Evolutionary conservation across 2,888 invertebrate genomes (phyloP).

Genomic region (Nycteola revayana): DNA sequence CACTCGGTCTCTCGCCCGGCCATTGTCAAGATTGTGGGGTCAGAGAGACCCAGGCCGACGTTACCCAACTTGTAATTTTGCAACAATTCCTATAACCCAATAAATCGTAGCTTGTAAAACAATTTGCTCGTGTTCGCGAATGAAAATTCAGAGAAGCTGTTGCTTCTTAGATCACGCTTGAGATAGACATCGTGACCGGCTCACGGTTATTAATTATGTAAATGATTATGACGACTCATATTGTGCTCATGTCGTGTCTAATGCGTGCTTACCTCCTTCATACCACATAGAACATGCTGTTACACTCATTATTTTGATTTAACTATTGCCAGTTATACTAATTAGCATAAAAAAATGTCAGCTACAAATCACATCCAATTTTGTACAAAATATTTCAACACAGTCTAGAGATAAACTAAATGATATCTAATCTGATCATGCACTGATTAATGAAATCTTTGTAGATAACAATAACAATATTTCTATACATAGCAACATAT

Average conservation of each 20-base stretch:
- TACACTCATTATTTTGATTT: too few species aligned
- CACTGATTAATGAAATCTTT: too few species aligned
- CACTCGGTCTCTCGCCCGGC: constrained; percentile 62
- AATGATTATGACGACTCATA: constrained; percentile 58
- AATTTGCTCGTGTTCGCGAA: constrained; percentile 54
- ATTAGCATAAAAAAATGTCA: too few species aligned
- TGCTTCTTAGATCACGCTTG: constrained; percentile 57
- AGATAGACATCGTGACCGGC: constrained; percentile 66
- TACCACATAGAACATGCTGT: too few species aligned
- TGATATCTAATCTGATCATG: too few species aligned
- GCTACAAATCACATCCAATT: too few species aligned
- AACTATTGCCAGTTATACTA: too few species aligned
- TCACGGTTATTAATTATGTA: constrained; percentile 70
- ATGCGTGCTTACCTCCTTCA: neutral
- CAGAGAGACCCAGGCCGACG: constrained; percentile 57
- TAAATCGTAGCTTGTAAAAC: constrained; percentile 74
- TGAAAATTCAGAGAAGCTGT: constrained; percentile 42
- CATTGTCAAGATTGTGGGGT: constrained; percentile 82
- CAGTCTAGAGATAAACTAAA: too few species aligned
- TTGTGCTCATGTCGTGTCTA: constrained; percentile 48
- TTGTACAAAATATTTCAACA: too few species aligned
- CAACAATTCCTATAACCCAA: constrained; percentile 71
- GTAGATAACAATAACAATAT: too few species aligned
- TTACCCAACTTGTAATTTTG: constrained; percentile 74
- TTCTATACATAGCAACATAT: too few species aligned